Evolutionary conservation across 2,113 vertebrate genomes (phyloP).

Genomic region (Callospermophilus lateralis): DNA sequence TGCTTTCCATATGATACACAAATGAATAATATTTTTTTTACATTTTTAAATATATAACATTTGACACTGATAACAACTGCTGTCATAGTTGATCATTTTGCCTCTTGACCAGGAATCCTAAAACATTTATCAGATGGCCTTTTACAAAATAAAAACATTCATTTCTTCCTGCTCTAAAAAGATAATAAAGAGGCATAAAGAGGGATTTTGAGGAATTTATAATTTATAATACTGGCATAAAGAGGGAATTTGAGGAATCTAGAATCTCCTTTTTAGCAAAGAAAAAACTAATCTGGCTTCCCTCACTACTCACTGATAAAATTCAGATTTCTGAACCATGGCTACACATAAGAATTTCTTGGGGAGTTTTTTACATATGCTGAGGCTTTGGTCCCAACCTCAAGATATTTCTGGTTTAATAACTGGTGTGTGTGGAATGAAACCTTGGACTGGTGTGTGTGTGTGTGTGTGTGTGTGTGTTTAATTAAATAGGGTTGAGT

Average conservation of each 20-base stretch:
- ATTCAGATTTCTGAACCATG: neutral
- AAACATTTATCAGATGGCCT: neutral
- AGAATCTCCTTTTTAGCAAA: neutral
- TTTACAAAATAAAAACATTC: neutral
- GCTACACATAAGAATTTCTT: neutral
- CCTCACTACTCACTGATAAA: neutral
- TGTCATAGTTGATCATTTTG: neutral
- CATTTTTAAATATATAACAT: neutral
- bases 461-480: no score
- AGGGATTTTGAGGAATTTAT: neutral
- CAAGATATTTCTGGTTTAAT: neutral
- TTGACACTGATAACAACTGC: neutral
- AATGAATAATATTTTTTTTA: neutral
- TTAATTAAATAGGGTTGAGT: neutral
- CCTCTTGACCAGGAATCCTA: neutral
- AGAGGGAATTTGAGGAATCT: neutral
- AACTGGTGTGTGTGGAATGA: neutral
- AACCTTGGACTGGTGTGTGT: no score
- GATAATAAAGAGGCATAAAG: neutral
- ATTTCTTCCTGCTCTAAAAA: neutral
- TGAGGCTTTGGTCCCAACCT: neutral
- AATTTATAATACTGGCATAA: neutral
- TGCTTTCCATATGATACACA: neutral
- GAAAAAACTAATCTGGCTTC: neutral
- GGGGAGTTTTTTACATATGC: neutral